Evolutionary conservation across 64 coral and sea anemone species (phyloP), one percentile per base, ranked within the genome.

Genomic region (Orbicella faveolata): DNA sequence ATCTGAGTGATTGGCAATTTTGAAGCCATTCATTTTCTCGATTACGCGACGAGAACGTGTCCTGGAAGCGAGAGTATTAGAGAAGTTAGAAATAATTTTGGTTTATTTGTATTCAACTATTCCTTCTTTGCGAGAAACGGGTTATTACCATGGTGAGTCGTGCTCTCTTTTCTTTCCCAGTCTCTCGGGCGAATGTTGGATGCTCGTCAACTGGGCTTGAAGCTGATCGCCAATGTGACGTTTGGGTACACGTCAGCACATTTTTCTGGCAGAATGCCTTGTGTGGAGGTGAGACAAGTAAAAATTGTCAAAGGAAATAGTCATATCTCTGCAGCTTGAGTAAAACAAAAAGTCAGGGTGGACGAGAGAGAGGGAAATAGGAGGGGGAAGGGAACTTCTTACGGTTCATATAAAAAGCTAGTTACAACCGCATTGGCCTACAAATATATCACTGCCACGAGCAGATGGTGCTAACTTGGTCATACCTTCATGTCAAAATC

Each of bases 201-300:
- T 61, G 96, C 96, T 63, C 74, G 96, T 54, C 94, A 98, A 65
- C 85, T 98, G 34, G 94, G 96, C 66, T 72, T 98, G 41, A 98
- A 98, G 75, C 34, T 98, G 75, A 93, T 98, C 63, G 96, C 96
- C 3, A 98, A 98, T 48, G 91, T 93, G 18, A 98, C 94, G 3
- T 98, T 90, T 80, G 96, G 96, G 19, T 98, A 98, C 61, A 98
- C 96, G 23, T 89, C 96, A 41, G 96, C 96, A 23, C 81, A 98
- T 83, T 98, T 93, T 25, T 98, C 96, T 18, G 96, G 96, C 20
- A 88, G 96, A 20, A 98, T 98, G 96, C 96, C 96, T 1, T 98
- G 96, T 91, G 96, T 98, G 54, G 96, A 98, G 91, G 96, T 98
- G 85, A 53, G 67, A 79, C 37, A 34, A 79, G 18, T 7, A 37